Evolutionary conservation across 2,888 invertebrate genomes (phyloP).

Genomic region (Drosophila anomelani): DNA sequence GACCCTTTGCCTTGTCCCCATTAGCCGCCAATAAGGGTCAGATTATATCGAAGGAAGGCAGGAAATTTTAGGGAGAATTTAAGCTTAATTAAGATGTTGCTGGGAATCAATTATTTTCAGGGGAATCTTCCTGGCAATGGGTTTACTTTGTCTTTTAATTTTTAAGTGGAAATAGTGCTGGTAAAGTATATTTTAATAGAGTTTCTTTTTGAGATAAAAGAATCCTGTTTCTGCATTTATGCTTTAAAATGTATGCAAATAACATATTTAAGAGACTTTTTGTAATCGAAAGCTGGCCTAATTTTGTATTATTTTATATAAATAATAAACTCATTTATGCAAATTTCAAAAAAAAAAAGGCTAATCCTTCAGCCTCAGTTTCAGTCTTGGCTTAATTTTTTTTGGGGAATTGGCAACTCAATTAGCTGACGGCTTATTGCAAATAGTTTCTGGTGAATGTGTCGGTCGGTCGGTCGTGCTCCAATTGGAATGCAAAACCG

Average conservation of each 20-base stretch:
- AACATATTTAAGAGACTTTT: too few relatives aligned
- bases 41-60: neutral
- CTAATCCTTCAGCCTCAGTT: slow-evolving; percentile 47
- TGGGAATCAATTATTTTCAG: neutral
- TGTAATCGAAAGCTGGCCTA: neutral
- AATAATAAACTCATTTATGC: neutral
- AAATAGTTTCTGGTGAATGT: slow-evolving; percentile 65
- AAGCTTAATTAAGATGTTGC: slow-evolving; percentile 22
- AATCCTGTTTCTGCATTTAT: neutral
- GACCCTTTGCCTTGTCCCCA: slow-evolving; percentile 21
- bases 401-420: slow-evolving; percentile 61
- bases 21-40: slow-evolving; percentile 39
- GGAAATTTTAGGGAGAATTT: slow-evolving; percentile 15
- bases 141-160: too few relatives aligned
- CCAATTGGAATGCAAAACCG: slow-evolving; percentile 78
- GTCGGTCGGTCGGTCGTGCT: slow-evolving; percentile 73
- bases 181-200: neutral
- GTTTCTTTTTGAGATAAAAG: too few relatives aligned
- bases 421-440: slow-evolving; percentile 70
- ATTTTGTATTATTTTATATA: neutral
- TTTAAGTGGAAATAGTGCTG: neutral
- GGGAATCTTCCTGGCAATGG: neutral
- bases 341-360: too few relatives aligned
- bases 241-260: neutral
- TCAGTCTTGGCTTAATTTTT: slow-evolving; percentile 20